Base-by-base conservation (phyloP, 2,113 vertebrate genomes). In the Labeo catla region DNA sequence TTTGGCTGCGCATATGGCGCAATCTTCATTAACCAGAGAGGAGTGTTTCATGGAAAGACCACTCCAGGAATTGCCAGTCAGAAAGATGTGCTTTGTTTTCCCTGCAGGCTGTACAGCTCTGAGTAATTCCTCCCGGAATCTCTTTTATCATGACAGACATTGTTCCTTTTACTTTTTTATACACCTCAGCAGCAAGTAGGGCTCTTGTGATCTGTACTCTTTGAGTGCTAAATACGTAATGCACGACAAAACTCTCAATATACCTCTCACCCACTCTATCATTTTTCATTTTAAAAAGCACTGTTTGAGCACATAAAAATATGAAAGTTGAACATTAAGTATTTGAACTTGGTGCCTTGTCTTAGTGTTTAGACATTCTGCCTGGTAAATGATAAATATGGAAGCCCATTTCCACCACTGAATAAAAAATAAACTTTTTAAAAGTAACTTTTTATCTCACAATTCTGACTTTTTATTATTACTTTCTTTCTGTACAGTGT, bases 1-100 rank as follows among this genome's bases (percentile, higher is more conserved):
- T 16, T 13, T 28, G 73, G 76, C 15, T 36, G 4, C 28, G 34
- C 76, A 54, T 77, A 36, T 77, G 28, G 76, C 15, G 28, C 50
- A 34, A 19, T 54, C 23, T 77, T 77, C 76, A 54, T 77, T 77
- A 77, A 77, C 34, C 23, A 57, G 28, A 76, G n/a, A 28, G n/a
- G n/a, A 54, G 49, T 57, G 16, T 77, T 77, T 77, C 76, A 36
- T 36, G 28, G 76, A 54, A 77, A 77, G 50, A 36, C 50, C 50
- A 54, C 76, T 77, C 23, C 49, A 54, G 76, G 28, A 77, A 54
- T 50, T 54, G 74, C 74, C 49, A 19, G 19, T 54, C 74, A 54
- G 74, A 77, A 77, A 10, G 74, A 77, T 77, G 74, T 52, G 12
- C 49, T 54, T 77, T 52, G 23, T 16, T 10, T 76, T 13, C 49